phyloP scores from a whole-genome alignment of 1,140 invertebrate genomes.

The Sitobion miscanthi region DNA sequence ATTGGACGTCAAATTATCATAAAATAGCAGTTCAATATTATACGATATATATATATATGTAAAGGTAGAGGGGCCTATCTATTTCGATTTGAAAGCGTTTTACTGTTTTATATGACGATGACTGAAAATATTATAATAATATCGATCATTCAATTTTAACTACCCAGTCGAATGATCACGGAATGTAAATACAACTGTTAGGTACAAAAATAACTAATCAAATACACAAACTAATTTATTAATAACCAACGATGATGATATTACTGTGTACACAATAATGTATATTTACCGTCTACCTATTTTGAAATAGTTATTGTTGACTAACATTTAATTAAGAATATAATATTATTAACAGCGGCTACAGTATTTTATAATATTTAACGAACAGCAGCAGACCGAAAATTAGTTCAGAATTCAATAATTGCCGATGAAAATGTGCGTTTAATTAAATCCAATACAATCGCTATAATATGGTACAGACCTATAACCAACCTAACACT shows the following conservation, averaged over 20 bases:
- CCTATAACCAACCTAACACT: neutral
- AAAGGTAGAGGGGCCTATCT: neutral
- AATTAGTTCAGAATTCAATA: neutral
- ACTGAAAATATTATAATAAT: neutral
- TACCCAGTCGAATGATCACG: neutral
- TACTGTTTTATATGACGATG: neutral
- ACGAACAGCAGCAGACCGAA: neutral
- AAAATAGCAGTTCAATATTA: neutral
- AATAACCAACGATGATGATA: neutral
- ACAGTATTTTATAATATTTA: neutral
- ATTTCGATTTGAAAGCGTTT: neutral
- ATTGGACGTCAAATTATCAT: neutral
- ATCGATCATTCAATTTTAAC: neutral
- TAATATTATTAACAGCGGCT: neutral
- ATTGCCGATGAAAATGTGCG: no score
- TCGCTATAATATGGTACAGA: neutral
- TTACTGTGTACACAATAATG: neutral
- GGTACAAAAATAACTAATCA: neutral
- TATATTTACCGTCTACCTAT: neutral
- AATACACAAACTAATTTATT: neutral
- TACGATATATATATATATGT: neutral
- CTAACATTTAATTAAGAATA: neutral
- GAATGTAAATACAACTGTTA: neutral
- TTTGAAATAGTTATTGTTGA: neutral
- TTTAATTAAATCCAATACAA: neutral